Evolutionary conservation across 2,797 vertebrate genomes (phyloP).

Genomic region (Syndactyla subalaris): DNA sequence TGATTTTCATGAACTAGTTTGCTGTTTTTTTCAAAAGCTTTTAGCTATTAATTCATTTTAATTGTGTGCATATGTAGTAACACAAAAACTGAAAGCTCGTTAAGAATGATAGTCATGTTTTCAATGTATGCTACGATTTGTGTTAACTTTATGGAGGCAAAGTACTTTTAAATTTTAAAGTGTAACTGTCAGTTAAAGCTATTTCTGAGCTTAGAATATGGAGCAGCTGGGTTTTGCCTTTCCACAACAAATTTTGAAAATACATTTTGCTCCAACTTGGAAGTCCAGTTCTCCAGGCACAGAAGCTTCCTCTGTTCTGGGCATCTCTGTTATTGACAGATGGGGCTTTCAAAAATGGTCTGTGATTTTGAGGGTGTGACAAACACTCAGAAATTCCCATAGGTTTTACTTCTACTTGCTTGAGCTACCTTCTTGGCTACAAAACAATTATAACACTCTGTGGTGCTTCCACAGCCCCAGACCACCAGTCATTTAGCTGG

Average conservation of each 20-base stretch:
- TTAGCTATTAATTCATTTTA: not conserved
- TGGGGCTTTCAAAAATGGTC: not conserved
- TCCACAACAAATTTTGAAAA: not conserved
- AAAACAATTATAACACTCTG: not conserved
- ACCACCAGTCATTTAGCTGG: not conserved
- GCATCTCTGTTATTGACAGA: not conserved
- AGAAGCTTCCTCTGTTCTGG: not conserved
- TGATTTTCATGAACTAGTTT: not conserved
- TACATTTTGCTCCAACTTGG: not conserved
- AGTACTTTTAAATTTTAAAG: not conserved
- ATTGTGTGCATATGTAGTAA: not conserved
- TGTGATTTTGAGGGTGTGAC: not conserved
- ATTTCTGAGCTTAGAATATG: not conserved
- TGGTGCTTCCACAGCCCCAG: not conserved
- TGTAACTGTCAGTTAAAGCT: not conserved
- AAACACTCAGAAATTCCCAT: not conserved
- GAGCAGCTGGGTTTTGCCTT: not conserved
- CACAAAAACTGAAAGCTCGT: not conserved
- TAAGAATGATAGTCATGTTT: not conserved
- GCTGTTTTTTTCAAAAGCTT: not conserved
- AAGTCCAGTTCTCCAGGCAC: not conserved
- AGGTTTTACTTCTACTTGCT: not conserved
- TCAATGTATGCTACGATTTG: not conserved
- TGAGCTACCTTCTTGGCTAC: not conserved
- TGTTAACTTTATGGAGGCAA: not conserved